A percentile compares a stretch with the other conserved stretches of the same genome.
These are phyloP conservation scores for Illadopsis cleaveri DNA, from an alignment of 2,113 vertebrate genomes.

Conservation along the genomic window DNA sequence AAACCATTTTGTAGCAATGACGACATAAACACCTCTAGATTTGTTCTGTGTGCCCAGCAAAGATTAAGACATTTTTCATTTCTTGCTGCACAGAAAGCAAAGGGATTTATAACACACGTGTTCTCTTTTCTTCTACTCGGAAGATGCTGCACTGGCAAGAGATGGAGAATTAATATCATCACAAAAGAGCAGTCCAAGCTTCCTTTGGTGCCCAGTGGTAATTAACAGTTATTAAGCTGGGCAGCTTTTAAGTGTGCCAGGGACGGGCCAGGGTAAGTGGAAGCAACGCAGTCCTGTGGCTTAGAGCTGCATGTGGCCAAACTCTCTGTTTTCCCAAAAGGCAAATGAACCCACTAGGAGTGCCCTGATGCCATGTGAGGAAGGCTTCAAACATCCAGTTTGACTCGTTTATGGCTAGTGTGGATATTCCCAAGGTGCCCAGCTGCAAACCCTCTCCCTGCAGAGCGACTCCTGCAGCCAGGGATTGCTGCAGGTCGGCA, in stretches of 20 bases:
- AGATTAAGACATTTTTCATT: not conserved
- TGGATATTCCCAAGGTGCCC: constrained; percentile 13
- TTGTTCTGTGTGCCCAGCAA: rapidly evolving
- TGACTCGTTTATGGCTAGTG: not conserved
- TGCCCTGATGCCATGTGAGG: not conserved
- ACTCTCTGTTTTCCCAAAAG: constrained; percentile 19
- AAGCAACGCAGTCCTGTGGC: not conserved
- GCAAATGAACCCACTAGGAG: constrained; percentile 26
- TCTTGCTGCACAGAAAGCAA: not conserved
- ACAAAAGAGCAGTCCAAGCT: constrained; percentile 1
- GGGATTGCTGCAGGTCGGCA: not conserved
- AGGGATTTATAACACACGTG: not conserved
- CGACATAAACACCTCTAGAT: not conserved
- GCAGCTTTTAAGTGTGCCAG: constrained; percentile 1
- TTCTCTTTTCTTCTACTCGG: not conserved
- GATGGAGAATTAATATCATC: not conserved
- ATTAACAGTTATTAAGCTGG: constrained; percentile 39
- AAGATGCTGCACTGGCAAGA: not conserved
- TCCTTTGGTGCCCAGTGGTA: not conserved
- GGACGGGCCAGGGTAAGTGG: not conserved
- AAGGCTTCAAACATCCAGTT: constrained; percentile 6
- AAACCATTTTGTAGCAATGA: not conserved
- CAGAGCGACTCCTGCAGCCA: rapidly evolving
- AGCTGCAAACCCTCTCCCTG: not conserved
- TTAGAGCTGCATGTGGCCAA: constrained; percentile 7